Percentiles rank a stretch among this genome's conserved stretches.
Conservation (phyloP, 2,797 vertebrate genomes). For the Epinephelus awoara region DNA sequence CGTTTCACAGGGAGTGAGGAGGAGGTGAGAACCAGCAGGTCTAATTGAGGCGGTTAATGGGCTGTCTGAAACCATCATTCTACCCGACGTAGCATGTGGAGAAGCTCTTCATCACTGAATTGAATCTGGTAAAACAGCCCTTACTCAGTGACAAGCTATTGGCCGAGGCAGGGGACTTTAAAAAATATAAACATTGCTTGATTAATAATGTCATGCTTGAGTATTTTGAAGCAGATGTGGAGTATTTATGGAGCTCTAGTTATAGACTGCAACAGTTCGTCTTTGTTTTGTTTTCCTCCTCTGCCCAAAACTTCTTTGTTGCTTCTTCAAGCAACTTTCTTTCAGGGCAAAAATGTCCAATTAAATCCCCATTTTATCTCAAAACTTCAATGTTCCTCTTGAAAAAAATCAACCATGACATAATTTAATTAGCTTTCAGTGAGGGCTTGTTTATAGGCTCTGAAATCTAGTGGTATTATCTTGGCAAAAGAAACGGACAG, state of each 20-base stretch:
- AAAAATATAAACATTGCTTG: conserved; percentile 38
- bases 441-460: conserved; percentile 38
- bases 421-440: conserved; percentile 32
- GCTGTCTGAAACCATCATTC: conserved; percentile 69
- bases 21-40: conserved; percentile 79
- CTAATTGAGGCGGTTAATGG: conserved; percentile 76
- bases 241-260: conserved; percentile 26
- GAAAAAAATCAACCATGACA: conserved; percentile 17
- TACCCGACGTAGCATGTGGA: conserved; percentile 32
- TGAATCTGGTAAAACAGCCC: conserved; percentile 45
- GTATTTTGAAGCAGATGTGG: conserved; percentile 22
- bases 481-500: neutral
- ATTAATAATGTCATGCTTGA: conserved; percentile 35
- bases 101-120: conserved; percentile 54
- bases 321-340: conserved; percentile 6
- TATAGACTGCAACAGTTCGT: conserved; percentile 9
- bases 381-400: conserved; percentile 18
- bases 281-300: conserved; percentile 20
- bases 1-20: conserved; percentile 63
- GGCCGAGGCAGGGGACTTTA: conserved; percentile 18
- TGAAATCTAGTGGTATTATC: conserved; percentile 22
- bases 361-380: conserved; percentile 23
- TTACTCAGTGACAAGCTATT: conserved; percentile 26
- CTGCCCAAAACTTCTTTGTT: conserved; percentile 11
- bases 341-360: neutral